Evolutionary conservation across 2,888 invertebrate genomes (phyloP).

Genomic region (Drosophila suboccidentalis): DNA sequence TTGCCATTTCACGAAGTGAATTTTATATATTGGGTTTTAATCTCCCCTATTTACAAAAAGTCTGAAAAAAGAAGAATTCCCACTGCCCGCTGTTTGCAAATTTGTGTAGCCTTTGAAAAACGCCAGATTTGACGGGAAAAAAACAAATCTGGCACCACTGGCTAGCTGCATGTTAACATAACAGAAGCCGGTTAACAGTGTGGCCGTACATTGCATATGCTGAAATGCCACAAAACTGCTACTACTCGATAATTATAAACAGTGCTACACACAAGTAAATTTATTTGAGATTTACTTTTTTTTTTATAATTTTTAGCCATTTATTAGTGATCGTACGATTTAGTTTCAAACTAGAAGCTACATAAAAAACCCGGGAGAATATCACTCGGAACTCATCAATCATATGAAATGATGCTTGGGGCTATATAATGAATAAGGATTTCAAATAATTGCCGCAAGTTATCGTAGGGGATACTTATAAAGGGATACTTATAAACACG

Average conservation of each 20-base stretch:
- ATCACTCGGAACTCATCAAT: constrained; percentile 62
- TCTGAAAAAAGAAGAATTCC: too few relatives aligned
- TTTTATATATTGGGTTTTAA: too few relatives aligned
- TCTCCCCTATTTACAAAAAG: too few relatives aligned
- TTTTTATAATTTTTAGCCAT: constrained; percentile 37
- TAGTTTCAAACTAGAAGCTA: constrained; percentile 66
- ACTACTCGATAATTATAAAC: neutral
- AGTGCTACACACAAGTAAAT: constrained; percentile 26
- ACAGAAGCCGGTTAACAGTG: constrained; percentile 49
- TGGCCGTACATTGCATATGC: constrained; percentile 11
- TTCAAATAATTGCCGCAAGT: constrained; percentile 62
- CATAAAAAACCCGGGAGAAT: constrained; percentile 65
- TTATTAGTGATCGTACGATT: constrained; percentile 54
- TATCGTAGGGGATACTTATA: constrained; percentile 32
- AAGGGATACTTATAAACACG: constrained; percentile 51
- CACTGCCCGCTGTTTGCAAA: too few relatives aligned
- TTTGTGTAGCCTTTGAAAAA: too few relatives aligned
- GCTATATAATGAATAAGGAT: constrained; percentile 50
- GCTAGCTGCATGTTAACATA: constrained; percentile 4
- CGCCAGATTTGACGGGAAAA: too few relatives aligned
- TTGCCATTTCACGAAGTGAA: too few relatives aligned
- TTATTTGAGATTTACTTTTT: neutral
- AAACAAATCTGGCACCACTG: too few relatives aligned
- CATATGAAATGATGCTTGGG: constrained; percentile 57
- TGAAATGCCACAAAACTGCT: constrained; percentile 6